Evolutionary conservation across 2,113 vertebrate genomes (phyloP).

Genomic region (Phaethornis superciliosus): DNA sequence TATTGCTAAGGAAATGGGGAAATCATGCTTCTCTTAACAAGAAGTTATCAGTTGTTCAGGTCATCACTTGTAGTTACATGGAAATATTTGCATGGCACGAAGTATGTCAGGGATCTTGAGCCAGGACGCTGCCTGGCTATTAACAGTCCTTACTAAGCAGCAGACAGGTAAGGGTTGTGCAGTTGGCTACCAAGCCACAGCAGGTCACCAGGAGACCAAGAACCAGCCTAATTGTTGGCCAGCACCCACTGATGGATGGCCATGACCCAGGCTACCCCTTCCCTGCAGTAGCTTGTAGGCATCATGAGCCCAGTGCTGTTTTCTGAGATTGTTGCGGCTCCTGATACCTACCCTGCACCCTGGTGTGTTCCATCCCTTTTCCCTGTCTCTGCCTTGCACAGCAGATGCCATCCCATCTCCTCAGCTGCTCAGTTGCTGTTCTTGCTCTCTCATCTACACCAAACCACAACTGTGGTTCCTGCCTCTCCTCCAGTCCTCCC

Average conservation of each 20-base stretch:
- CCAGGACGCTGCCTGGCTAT: neutral
- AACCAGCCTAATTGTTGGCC: neutral
- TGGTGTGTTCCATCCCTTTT: neutral
- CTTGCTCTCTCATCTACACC: neutral
- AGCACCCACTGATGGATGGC: neutral
- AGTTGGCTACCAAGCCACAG: neutral
- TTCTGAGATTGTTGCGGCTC: neutral
- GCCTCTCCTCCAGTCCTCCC: neutral
- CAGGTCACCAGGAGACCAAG: neutral
- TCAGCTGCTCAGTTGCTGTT: neutral
- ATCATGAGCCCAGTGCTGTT: neutral
- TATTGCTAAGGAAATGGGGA: neutral
- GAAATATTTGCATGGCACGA: neutral
- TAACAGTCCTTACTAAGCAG: neutral
- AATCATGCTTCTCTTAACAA: neutral
- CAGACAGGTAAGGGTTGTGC: neutral
- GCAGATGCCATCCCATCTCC: neutral
- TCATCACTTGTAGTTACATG: accelerated
- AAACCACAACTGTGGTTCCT: neutral
- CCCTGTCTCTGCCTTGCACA: neutral
- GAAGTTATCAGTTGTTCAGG: neutral
- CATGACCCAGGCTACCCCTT: accelerated
- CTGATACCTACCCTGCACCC: neutral
- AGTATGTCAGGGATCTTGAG: neutral
- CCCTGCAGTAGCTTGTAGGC: accelerated